Evolutionary conservation across 1,140 invertebrate species (phyloP).

Genomic region (Caerostris darwini): DNA sequence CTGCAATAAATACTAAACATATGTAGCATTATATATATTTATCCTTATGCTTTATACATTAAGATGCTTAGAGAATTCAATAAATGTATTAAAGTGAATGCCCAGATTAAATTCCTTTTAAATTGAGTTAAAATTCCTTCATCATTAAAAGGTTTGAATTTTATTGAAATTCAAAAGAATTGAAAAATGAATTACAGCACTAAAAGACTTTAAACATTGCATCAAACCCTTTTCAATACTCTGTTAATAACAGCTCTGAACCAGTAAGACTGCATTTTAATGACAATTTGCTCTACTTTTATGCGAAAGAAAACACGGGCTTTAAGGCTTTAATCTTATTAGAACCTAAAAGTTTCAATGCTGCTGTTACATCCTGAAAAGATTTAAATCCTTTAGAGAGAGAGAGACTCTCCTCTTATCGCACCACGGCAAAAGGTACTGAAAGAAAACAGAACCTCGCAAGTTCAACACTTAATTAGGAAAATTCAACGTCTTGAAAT

Average conservation of each 20-base stretch:
- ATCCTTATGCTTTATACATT: no score
- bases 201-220: background rate
- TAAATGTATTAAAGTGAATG: no score
- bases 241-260: background rate
- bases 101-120: no score
- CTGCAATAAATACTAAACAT: no score
- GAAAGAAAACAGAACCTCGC: background rate
- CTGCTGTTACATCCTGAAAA: background rate
- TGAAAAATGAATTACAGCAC: background rate
- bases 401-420: background rate
- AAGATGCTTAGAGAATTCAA: no score
- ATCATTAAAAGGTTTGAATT: background rate
- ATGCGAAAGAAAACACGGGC: background rate
- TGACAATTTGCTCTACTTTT: background rate
- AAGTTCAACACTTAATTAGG: slow-evolving; percentile 5
- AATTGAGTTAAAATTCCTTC: no score
- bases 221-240: background rate
- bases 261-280: background rate
- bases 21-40: no score
- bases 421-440: background rate
- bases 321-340: slow-evolving; percentile 1
- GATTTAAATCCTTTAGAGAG: background rate
- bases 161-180: background rate
- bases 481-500: background rate
- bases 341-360: background rate